phyloP scores from a whole-genome alignment of 2,113 vertebrate species.

The Piprites chloris region DNA sequence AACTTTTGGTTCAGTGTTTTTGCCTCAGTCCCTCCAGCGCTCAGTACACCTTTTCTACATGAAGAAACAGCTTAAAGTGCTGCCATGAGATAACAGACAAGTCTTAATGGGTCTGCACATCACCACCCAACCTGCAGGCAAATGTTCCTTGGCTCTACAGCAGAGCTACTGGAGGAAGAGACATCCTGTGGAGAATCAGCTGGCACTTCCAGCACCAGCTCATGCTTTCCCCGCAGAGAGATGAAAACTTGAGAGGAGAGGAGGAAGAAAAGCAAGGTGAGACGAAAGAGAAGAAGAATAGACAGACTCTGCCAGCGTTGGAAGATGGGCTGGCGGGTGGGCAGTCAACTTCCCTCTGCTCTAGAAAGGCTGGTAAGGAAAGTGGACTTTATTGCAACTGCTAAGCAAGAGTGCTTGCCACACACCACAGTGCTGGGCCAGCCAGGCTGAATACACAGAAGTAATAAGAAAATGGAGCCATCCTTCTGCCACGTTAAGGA shows the following conservation, averaged over 20 bases:
- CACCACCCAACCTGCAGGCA: neutral
- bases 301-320: neutral
- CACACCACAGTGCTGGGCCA: neutral
- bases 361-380: neutral
- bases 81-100: neutral
- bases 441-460: neutral
- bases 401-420: neutral
- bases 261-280: neutral
- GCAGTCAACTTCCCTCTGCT: neutral
- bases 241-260: neutral
- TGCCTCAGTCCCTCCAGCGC: neutral
- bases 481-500: neutral
- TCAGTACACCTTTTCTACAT: neutral
- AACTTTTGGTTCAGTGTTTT: neutral
- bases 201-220: neutral
- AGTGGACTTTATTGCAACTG: neutral
- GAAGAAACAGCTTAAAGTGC: neutral
- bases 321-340: neutral
- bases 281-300: neutral
- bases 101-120: neutral
- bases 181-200: neutral
- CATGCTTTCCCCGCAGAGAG: neutral
- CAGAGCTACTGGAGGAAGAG: neutral
- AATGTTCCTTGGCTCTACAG: neutral
- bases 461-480: neutral